Evolutionary conservation across 2,113 vertebrate species (phyloP).

Genomic region (Tachycineta bicolor): DNA sequence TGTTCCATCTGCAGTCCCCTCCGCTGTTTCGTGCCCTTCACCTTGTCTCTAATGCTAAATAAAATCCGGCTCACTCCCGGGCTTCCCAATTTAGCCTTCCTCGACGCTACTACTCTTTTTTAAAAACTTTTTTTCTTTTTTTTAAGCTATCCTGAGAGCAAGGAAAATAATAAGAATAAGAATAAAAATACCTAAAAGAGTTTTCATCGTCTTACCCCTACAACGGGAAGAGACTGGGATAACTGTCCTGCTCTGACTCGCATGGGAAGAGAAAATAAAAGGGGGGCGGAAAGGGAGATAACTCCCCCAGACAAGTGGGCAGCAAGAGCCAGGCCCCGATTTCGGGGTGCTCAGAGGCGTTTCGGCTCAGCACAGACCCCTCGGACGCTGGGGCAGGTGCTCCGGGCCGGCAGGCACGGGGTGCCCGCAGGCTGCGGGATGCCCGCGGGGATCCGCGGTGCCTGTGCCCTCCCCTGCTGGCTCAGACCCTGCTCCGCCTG

Average conservation of each 20-base stretch:
- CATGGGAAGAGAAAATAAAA: not conserved
- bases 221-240: not conserved
- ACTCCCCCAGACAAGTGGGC: rapidly evolving
- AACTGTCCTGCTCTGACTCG: not conserved
- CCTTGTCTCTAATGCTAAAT: not conserved
- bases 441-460: not conserved
- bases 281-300: rapidly evolving
- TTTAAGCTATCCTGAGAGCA: not conserved
- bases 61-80: not conserved
- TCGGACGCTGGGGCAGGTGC: not conserved
- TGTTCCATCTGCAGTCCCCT: not conserved
- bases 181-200: not conserved
- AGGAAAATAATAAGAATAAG: not conserved
- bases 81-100: not conserved
- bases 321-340: rapidly evolving
- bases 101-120: rapidly evolving
- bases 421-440: not conserved
- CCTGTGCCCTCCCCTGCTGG: not conserved
- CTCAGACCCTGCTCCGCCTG: not conserved
- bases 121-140: not conserved
- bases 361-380: not conserved
- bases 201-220: not conserved
- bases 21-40: not conserved
- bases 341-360: rapidly evolving
- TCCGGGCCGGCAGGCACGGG: not conserved